A percentile compares a stretch with the other conserved stretches of the same genome.
Conservation (phyloP, 2,888 invertebrate species). For the Acronicta psi region DNA sequence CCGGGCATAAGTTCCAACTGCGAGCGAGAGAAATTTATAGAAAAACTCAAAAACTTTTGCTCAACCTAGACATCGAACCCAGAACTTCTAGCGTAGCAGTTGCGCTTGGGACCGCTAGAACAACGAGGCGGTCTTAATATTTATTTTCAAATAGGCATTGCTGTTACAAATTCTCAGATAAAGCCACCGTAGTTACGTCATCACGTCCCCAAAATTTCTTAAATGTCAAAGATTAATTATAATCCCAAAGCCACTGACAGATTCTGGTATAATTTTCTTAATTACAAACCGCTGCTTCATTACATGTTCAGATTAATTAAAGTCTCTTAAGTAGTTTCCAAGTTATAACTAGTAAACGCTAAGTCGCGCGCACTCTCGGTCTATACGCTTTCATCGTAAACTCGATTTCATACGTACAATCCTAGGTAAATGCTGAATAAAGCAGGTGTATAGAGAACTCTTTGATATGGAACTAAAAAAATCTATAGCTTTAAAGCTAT, state of each 20-base stretch:
- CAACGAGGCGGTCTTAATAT: no score
- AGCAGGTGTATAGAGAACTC: slow-evolving; percentile 81
- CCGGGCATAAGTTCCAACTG: no score
- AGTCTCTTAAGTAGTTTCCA: slow-evolving; percentile 56
- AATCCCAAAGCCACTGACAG: slow-evolving; percentile 50
- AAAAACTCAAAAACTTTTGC: no score
- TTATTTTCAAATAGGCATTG: no score
- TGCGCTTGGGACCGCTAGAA: no score
- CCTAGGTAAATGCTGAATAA: slow-evolving; percentile 61
- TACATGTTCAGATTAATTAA: slow-evolving; percentile 58
- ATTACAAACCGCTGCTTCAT: slow-evolving; percentile 53
- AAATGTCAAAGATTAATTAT: slow-evolving; percentile 41
- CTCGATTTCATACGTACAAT: slow-evolving; percentile 42
- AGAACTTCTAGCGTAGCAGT: no score
- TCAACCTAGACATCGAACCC: no score
- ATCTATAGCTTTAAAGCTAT: slow-evolving; percentile 75
- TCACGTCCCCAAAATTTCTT: slow-evolving; percentile 5
- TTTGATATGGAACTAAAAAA: slow-evolving; percentile 76
- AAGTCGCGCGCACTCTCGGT: slow-evolving; percentile 29
- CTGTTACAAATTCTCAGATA: not conserved
- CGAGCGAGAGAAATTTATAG: no score
- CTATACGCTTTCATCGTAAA: slow-evolving; percentile 34
- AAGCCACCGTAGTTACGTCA: slow-evolving; percentile 16
- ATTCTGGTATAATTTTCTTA: slow-evolving; percentile 51
- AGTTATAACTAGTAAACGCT: slow-evolving; percentile 47